Percentiles rank a stretch among this genome's conserved stretches.
These are phyloP conservation scores for Smithornis capensis DNA, from an alignment of 2,113 vertebrate genomes.

Conservation along the genomic window DNA sequence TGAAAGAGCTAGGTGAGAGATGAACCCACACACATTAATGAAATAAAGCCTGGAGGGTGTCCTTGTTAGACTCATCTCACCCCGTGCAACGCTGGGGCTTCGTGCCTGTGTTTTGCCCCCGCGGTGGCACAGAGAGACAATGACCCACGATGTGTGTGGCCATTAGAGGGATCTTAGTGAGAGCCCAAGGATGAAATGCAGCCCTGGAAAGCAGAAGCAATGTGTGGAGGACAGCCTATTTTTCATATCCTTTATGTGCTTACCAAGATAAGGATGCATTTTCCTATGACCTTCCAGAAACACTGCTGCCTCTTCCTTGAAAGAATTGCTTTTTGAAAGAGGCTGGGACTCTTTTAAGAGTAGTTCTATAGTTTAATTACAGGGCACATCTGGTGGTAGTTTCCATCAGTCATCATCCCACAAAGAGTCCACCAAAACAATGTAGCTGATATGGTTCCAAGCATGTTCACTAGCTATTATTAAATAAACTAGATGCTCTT, in stretches of 20 bases:
- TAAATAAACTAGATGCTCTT: neutral
- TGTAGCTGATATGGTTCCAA: neutral
- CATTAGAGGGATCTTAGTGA: neutral
- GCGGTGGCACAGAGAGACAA: rapidly evolving
- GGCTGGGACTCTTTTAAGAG: neutral
- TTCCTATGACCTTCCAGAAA: neutral
- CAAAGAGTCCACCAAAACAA: rapidly evolving
- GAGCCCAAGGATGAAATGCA: neutral
- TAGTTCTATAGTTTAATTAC: neutral
- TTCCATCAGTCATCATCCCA: neutral
- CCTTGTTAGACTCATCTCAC: rapidly evolving
- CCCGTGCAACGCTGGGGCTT: rapidly evolving
- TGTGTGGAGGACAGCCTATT: neutral
- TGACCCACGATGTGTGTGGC: rapidly evolving
- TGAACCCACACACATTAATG: neutral
- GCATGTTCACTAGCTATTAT: neutral
- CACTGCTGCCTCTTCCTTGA: neutral
- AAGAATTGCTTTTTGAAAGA: neutral
- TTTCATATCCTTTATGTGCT: neutral
- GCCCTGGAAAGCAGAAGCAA: neutral
- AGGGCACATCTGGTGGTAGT: neutral
- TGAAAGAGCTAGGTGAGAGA: neutral
- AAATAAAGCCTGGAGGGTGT: neutral
- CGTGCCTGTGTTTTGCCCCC: rapidly evolving
- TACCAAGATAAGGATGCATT: neutral